Evolutionary conservation across 2,888 invertebrate species (phyloP).

Genomic region (Glyphotaelius pellucidus): DNA sequence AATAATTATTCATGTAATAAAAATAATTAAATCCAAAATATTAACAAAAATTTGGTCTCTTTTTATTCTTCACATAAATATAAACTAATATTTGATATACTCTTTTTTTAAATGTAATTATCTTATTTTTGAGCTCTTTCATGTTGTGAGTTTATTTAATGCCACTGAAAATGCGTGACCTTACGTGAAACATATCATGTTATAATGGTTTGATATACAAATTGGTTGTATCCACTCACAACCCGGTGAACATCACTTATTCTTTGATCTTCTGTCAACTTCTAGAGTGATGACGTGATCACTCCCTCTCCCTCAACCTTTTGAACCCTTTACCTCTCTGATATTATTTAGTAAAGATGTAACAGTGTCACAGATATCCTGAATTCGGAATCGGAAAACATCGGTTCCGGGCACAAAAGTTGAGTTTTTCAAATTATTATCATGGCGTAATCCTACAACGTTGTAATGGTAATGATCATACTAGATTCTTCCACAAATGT

Average conservation of each 20-base stretch:
- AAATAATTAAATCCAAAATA: too few species aligned
- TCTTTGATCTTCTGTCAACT: constrained; percentile 9
- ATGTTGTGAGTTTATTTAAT: neutral
- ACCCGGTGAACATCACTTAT: neutral
- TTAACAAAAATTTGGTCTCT: too few species aligned
- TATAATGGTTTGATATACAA: neutral
- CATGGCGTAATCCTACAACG: neutral
- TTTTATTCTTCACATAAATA: neutral
- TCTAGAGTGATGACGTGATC: neutral
- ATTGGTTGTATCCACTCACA: neutral
- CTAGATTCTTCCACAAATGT: neutral
- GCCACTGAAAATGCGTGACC: neutral
- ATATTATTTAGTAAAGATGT: neutral
- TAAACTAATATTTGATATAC: too few species aligned
- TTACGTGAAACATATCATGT: neutral
- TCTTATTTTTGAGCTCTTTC: neutral
- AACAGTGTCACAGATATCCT: neutral
- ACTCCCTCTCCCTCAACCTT: neutral
- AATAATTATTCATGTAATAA: too few species aligned
- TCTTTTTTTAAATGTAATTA: neutral
- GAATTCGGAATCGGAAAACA: neutral
- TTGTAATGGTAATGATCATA: neutral
- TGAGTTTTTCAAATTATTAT: neutral
- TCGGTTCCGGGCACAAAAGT: neutral
- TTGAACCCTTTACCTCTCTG: neutral